Conservation (phyloP, 2,797 vertebrate species). For the Eleutherodactylus coqui region DNA sequence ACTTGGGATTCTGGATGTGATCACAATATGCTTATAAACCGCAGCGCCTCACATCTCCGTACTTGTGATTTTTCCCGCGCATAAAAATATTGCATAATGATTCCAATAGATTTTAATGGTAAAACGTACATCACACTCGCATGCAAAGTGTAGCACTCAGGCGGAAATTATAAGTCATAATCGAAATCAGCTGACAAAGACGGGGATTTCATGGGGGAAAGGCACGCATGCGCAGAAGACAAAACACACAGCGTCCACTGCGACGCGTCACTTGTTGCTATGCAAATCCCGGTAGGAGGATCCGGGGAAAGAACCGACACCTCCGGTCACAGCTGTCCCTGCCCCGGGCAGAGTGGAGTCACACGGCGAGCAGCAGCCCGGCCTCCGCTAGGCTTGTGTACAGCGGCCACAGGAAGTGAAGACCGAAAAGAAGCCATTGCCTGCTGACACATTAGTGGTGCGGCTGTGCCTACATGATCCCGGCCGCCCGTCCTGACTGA, state of each 20-base stretch:
- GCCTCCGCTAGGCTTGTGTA: background rate
- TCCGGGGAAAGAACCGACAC: background rate
- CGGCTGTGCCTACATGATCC: constrained; percentile 20
- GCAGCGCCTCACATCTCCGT: no score
- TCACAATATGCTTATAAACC: no score
- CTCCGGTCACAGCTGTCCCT: background rate
- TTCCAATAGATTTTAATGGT: no score
- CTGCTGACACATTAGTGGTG: background rate
- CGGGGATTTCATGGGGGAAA: background rate
- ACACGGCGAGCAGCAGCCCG: background rate
- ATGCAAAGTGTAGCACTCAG: background rate
- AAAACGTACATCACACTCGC: no score
- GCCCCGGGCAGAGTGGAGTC: background rate
- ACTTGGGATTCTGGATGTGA: no score
- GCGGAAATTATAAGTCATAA: background rate
- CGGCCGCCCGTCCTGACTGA: constrained; percentile 11
- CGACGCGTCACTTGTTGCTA: constrained; percentile 36
- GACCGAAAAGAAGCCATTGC: background rate
- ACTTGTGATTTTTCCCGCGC: no score
- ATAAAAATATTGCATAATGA: no score
- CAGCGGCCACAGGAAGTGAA: constrained; percentile 6
- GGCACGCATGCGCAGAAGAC: background rate
- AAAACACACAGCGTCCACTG: background rate
- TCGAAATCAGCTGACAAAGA: background rate
- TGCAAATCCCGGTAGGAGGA: background rate